phyloP scores from a whole-genome alignment of 37 sponge, comb jelly and placozoan species.

The Chondrilla cf. caribensis region DNA sequence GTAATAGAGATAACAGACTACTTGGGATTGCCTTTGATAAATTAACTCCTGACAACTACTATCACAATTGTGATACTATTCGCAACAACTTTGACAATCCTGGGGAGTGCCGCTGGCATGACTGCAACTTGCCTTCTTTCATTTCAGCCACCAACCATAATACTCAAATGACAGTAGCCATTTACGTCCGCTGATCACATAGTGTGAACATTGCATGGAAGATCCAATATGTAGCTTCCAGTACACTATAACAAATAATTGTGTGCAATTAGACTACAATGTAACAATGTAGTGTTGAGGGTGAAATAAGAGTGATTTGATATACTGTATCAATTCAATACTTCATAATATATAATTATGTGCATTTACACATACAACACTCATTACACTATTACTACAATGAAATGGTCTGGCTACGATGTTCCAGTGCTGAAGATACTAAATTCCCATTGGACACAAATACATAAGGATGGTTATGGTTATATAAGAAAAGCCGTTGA shows the following conservation, averaged over 20 bases:
- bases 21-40: constrained; percentile 31
- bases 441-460: too few species aligned
- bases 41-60: not conserved
- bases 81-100: not conserved
- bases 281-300: too few species aligned
- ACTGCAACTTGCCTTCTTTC: constrained; percentile 6
- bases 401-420: too few species aligned
- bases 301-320: too few species aligned
- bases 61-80: constrained; percentile 13
- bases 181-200: constrained; percentile 11
- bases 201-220: not conserved
- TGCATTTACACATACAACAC: too few species aligned
- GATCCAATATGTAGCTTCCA: not conserved
- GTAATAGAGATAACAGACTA: not conserved
- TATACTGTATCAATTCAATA: not conserved
- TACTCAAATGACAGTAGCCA: constrained; percentile 34
- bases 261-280: too few species aligned
- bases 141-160: not conserved
- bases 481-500: too few species aligned
- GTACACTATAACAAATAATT: too few species aligned
- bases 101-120: constrained; percentile 34
- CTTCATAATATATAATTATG: too few species aligned
- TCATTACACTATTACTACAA: too few species aligned
- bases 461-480: too few species aligned
- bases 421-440: too few species aligned